These are phyloP conservation scores for Chamaetylas fuelleborni DNA, from an alignment of 2,113 vertebrate species.

Conservation along the genomic window DNA sequence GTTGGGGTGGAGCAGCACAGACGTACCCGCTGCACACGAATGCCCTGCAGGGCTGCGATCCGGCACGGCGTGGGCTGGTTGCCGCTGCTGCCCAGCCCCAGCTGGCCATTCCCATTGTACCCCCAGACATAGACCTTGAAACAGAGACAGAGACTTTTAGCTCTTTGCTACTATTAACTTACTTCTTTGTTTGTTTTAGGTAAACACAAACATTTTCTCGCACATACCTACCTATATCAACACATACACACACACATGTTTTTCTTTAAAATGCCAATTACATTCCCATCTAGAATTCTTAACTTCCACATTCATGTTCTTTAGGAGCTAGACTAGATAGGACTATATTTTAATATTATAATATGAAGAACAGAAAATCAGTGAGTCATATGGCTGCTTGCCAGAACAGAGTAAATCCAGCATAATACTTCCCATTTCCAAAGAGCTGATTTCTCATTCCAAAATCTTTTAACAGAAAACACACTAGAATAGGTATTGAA, in stretches of 20 bases:
- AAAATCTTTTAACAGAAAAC: background rate
- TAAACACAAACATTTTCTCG: background rate
- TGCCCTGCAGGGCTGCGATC: constrained; percentile 89
- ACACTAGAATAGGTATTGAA: background rate
- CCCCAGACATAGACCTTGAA: constrained; percentile 94
- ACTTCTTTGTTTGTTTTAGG: background rate
- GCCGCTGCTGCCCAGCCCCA: constrained; percentile 91
- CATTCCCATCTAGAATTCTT: background rate
- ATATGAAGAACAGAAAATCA: background rate
- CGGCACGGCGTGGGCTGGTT: constrained; percentile 95
- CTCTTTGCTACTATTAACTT: background rate
- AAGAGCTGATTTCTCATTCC: background rate
- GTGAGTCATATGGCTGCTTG: background rate
- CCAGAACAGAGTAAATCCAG: background rate
- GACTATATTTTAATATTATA: background rate
- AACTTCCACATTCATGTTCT: background rate
- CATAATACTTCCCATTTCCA: background rate
- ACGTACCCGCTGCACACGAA: constrained; percentile 87
- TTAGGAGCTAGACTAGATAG: background rate
- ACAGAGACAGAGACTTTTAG: background rate
- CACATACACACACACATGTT: background rate
- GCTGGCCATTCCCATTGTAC: constrained; percentile 97
- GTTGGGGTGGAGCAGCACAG: background rate
- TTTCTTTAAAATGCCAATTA: background rate
- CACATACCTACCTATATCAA: background rate